Evolutionary conservation across 37 sponge, comb jelly and placozoan genomes (phyloP).

Genomic region (Spongilla lacustris): DNA sequence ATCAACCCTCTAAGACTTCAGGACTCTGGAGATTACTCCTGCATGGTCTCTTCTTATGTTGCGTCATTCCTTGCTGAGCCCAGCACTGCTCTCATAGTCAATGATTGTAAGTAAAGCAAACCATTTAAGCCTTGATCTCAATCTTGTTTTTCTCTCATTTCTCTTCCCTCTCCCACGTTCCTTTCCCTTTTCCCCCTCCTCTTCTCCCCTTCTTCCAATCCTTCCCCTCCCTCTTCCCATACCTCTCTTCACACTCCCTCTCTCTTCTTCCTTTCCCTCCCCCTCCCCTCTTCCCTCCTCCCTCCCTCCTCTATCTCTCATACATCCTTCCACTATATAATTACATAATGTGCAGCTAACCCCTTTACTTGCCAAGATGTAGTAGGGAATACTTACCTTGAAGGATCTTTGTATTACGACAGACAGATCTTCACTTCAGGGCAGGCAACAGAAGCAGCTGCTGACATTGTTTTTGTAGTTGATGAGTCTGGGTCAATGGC

Average conservation of each 20-base stretch:
- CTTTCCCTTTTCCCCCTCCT: no score
- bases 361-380: conserved; percentile 33
- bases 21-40: conserved; percentile 52
- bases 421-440: conserved; percentile 6
- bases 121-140: no score
- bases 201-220: no score
- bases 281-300: no score
- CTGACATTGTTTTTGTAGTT: conserved; percentile 82
- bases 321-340: neutral
- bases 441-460: conserved; percentile 46
- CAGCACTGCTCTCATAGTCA: conserved; percentile 8
- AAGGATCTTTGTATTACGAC: conserved; percentile 41
- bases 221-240: no score
- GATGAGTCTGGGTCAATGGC: conserved; percentile 91
- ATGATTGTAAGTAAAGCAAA: conserved; percentile 45
- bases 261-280: no score
- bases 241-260: no score
- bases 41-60: conserved; percentile 15
- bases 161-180: no score
- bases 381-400: neutral
- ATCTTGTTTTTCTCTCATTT: no score
- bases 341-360: conserved; percentile 38
- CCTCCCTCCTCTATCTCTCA: neutral
- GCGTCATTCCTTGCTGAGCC: neutral
- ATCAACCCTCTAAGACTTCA: conserved; percentile 14